Conservation (phyloP, 1,140 invertebrate species). For the Pogonomyrmex californicus region DNA sequence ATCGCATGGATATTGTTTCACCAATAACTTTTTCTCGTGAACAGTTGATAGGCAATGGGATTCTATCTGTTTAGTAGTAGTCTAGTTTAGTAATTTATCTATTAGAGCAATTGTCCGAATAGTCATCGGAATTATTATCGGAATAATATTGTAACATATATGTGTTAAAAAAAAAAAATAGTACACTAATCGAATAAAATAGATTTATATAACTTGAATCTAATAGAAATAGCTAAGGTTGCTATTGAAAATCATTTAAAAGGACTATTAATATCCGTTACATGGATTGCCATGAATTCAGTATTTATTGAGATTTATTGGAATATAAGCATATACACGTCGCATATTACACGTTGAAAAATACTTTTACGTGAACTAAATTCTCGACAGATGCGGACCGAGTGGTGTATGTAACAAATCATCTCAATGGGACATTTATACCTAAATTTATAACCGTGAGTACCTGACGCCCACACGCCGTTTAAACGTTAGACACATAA, state of each 20-base stretch:
- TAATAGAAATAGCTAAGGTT: background rate
- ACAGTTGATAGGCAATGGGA: background rate
- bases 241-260: background rate
- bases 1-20: background rate
- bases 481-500: background rate
- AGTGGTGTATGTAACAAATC: background rate
- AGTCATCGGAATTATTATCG: background rate
- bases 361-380: slow-evolving; percentile 3
- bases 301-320: background rate
- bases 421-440: background rate
- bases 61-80: background rate
- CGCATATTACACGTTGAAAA: background rate
- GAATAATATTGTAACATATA: background rate
- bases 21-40: background rate
- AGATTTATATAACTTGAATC: background rate
- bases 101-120: background rate
- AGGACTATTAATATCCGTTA: background rate
- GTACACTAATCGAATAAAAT: background rate
- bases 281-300: background rate
- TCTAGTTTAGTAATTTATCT: too few relatives aligned
- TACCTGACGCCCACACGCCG: background rate
- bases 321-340: background rate
- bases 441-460: background rate
- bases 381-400: background rate
- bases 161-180: background rate